Percentiles rank a stretch among this genome's conserved stretches.
phyloP scores from a whole-genome alignment of 2,113 vertebrate species.

The Elephas maximus region DNA sequence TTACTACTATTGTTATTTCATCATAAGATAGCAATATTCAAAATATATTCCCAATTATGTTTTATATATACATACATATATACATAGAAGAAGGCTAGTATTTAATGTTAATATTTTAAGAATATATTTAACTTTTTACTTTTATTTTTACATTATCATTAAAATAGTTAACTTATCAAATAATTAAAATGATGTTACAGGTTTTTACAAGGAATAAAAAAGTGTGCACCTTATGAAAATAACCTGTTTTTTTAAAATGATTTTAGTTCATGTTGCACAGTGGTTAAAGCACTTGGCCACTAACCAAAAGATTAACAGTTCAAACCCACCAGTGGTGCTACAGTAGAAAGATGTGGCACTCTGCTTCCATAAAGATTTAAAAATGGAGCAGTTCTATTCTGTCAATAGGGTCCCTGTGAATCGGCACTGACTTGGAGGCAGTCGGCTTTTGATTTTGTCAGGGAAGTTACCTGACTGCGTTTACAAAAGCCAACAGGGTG shows the following conservation, averaged over 20 bases:
- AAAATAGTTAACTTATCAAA: background rate
- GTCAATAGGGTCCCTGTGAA: background rate
- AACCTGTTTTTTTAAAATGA: background rate
- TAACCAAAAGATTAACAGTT: background rate
- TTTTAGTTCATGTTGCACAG: background rate
- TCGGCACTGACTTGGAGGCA: background rate
- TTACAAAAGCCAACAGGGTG: background rate
- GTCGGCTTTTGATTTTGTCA: background rate
- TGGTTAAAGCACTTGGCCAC: background rate
- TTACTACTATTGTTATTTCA: background rate
- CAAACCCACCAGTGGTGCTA: background rate
- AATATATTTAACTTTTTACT: background rate
- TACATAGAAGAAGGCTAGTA: too few relatives aligned
- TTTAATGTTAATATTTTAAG: background rate
- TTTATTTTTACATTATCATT: background rate
- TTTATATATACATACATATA: background rate
- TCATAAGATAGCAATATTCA: background rate
- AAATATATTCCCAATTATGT: background rate
- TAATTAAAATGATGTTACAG: background rate
- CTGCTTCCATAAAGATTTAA: background rate
- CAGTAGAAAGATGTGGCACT: background rate
- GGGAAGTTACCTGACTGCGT: background rate
- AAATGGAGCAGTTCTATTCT: background rate
- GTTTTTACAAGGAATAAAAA: background rate
- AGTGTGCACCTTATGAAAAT: background rate